phyloP scores from a whole-genome alignment of 1,140 invertebrate species.

The Aradophagus sp. region DNA sequence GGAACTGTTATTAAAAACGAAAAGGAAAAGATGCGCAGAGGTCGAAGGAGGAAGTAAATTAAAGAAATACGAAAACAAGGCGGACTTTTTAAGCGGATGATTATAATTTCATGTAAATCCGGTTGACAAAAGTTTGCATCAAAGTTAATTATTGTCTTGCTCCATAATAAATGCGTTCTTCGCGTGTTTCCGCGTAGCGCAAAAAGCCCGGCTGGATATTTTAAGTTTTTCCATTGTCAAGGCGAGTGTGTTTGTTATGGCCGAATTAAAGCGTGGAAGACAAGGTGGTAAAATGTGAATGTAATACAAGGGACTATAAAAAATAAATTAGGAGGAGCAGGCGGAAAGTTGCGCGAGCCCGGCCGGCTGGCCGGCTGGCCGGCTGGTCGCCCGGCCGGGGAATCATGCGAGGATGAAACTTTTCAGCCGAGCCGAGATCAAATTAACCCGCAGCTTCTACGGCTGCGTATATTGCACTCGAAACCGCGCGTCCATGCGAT shows the following conservation, averaged over 20 bases:
- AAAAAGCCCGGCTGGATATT: constrained; percentile 25
- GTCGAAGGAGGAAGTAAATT: constrained; percentile 1
- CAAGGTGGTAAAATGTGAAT: constrained; percentile 51
- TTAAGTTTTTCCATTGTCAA: constrained; percentile 42
- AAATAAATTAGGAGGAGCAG: constrained; percentile 60
- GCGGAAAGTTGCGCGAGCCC: constrained; percentile 38
- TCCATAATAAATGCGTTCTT: constrained; percentile 26
- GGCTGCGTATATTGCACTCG: constrained; percentile 38
- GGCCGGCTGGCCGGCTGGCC: too few relatives aligned
- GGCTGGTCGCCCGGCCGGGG: too few relatives aligned
- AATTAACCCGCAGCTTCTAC: constrained; percentile 57
- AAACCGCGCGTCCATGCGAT: constrained; percentile 42
- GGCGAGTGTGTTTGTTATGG: constrained; percentile 46
- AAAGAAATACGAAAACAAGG: not conserved
- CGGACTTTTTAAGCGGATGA: not conserved
- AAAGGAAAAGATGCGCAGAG: too few relatives aligned
- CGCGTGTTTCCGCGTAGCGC: constrained; percentile 16
- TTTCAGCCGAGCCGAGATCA: constrained; percentile 58
- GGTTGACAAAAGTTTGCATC: constrained; percentile 26
- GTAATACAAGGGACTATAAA: constrained; percentile 58
- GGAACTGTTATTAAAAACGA: too few relatives aligned
- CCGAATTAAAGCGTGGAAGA: constrained; percentile 46
- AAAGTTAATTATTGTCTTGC: constrained; percentile 37
- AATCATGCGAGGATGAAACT: constrained; percentile 52
- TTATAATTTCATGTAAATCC: constrained; percentile 30